Base-by-base conservation (phyloP, 1,140 invertebrate species). In the Venustaconcha ellipsiformis region DNA sequence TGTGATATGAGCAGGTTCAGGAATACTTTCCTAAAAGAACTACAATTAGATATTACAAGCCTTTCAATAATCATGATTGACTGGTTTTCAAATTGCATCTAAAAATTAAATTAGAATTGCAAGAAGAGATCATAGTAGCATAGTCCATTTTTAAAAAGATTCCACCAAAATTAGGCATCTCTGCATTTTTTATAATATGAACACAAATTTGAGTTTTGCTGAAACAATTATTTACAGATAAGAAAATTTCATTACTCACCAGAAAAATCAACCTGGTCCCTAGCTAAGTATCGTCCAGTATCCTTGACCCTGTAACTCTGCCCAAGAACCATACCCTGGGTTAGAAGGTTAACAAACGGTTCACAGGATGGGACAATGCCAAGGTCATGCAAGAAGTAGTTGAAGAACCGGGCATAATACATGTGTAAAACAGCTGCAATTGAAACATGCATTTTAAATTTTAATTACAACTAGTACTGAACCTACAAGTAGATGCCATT, bases 391-490 rank as follows among this genome's bases (percentile, higher is more conserved):
- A 99, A 90, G 88, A 99, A 99, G 88, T 99, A 95, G 82, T 93
- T 94, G 80, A 99, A 93, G 89, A 99, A 99, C 62, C 99, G 92
- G 1, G 98, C 97, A 91, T 97, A 99, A 86, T 98, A 99, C 72
- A 99, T 92, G 93, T 99, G 99, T 30, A 99, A 89, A 13, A 95
- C 94, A 57, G 97, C 95, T 95, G 83, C 74, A 92, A 91, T 67
- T 80, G 68, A 74, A 78, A 74, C 74, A 70, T 57, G 14, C 4
- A 4, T 37, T 37, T 37, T 8, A 37, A 37, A 37, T 37, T 37
- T 37, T 8, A 37, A 37, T 37, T 37, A 37, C 2, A 2, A 37
- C 37, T 37, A 37, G 37, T 37, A 37, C 37, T 37, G 37, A 37
- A 37, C 2, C 37, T 37, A 37, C 37, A 37, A 37, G 23, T 23